A percentile compares a stretch with the other conserved stretches of the same genome.
Conservation (phyloP, 2,888 invertebrate genomes). For the Calameuta idolon region DNA sequence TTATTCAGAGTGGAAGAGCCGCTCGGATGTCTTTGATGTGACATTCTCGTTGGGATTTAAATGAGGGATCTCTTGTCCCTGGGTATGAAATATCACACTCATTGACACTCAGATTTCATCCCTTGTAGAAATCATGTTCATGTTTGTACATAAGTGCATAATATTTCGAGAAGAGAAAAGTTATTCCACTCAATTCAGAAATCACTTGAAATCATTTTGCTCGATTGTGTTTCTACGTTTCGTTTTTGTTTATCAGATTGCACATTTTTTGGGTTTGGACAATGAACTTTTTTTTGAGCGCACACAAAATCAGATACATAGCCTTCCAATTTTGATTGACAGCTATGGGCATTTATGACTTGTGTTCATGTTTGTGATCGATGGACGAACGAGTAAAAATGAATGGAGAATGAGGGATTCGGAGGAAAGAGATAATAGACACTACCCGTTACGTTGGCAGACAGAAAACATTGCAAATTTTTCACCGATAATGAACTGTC, state of each 20-base stretch:
- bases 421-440: not conserved
- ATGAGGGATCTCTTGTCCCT: slow-evolving; percentile 35
- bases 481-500: slow-evolving; percentile 46
- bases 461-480: slow-evolving; percentile 27
- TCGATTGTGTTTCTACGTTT: not conserved
- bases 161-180: not conserved
- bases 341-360: not conserved
- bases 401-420: not conserved
- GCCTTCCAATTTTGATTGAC: not conserved
- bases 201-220: not conserved
- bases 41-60: slow-evolving; percentile 47
- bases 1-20: slow-evolving; percentile 29
- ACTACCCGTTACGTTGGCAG: not conserved
- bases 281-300: not conserved
- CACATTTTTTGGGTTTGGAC: not conserved
- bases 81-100: slow-evolving; percentile 44
- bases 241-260: not conserved
- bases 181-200: not conserved
- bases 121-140: not conserved
- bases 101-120: not conserved
- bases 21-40: slow-evolving; percentile 55
- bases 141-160: not conserved
- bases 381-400: not conserved
- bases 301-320: too few species aligned
- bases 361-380: not conserved